These are phyloP conservation scores for Bujurquina vittata DNA, from an alignment of 2,113 vertebrate genomes.

Conservation along the genomic window DNA sequence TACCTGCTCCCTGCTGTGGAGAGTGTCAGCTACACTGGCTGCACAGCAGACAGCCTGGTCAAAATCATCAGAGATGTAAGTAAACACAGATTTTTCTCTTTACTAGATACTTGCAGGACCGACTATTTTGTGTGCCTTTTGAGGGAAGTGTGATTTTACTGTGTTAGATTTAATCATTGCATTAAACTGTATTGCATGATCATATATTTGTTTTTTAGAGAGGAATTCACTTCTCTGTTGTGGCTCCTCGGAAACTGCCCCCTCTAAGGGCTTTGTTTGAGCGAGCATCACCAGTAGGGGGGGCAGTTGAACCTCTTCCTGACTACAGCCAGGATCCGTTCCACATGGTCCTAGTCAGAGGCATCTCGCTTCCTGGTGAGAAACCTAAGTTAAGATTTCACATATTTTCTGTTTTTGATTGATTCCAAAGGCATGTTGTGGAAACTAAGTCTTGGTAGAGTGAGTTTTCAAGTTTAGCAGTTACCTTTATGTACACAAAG, in stretches of 20 bases:
- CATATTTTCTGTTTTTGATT: neutral
- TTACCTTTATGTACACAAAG: neutral
- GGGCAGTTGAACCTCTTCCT: conserved; percentile 81
- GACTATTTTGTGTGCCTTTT: neutral
- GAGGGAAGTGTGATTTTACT: neutral
- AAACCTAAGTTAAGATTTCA: neutral
- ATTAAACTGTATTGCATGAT: neutral
- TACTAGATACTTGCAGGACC: neutral
- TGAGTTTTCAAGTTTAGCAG: neutral
- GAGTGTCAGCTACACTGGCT: conserved; percentile 92
- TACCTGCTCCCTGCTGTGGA: conserved; percentile 92
- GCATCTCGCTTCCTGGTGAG: conserved; percentile 88
- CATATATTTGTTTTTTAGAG: conserved; percentile 68
- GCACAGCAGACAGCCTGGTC: conserved; percentile 88
- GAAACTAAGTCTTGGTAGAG: neutral
- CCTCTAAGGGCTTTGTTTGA: conserved; percentile 88
- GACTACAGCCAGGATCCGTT: conserved; percentile 91
- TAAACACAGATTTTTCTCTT: neutral
- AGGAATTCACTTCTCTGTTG: conserved; percentile 91
- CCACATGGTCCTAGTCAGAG: conserved; percentile 92
- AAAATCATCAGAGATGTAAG: conserved; percentile 92
- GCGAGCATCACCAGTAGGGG: conserved; percentile 81
- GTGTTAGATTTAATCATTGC: neutral
- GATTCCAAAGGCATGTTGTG: accelerated
- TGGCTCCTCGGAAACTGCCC: conserved; percentile 90